Evolutionary conservation across 1,140 invertebrate species (phyloP).

Genomic region (Amyelois transitella): DNA sequence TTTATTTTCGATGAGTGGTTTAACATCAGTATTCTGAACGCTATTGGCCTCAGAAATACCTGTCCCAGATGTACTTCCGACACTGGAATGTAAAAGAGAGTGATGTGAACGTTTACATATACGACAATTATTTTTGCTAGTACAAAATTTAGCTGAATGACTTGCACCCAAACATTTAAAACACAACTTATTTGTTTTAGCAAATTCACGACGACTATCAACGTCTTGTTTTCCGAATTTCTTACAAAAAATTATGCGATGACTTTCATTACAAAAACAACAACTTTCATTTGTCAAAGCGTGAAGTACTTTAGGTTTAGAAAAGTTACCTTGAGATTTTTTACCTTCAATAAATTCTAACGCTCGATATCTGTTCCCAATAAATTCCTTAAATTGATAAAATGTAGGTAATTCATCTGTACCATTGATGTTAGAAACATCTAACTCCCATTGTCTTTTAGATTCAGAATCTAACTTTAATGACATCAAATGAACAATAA

Average conservation of each 20-base stretch:
- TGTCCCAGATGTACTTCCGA: background rate
- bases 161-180: slow-evolving; percentile 24
- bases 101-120: slow-evolving; percentile 18
- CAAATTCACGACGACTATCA: slow-evolving; percentile 18
- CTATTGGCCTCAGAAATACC: background rate
- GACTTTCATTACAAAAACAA: slow-evolving; percentile 16
- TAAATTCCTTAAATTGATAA: slow-evolving; percentile 21
- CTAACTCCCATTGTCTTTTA: slow-evolving; percentile 18
- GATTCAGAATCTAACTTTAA: slow-evolving; percentile 11
- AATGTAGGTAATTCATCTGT: slow-evolving; percentile 19
- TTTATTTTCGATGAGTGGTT: background rate
- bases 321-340: slow-evolving; percentile 1
- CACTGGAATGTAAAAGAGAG: slow-evolving; percentile 10
- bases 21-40: no score
- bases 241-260: slow-evolving; percentile 19
- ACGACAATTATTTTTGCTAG: slow-evolving; percentile 4
- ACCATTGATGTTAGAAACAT: background rate
- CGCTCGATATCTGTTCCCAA: slow-evolving; percentile 17
- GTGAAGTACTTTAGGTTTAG: slow-evolving; percentile 8
- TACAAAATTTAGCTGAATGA: slow-evolving; percentile 12
- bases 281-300: slow-evolving; percentile 7
- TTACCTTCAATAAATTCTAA: slow-evolving; percentile 24
- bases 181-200: slow-evolving; percentile 18
- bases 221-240: slow-evolving; percentile 16
- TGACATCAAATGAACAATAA: slow-evolving; percentile 6